Evolutionary conservation across 2,888 invertebrate genomes (phyloP).

Genomic region (Noctua pronuba): DNA sequence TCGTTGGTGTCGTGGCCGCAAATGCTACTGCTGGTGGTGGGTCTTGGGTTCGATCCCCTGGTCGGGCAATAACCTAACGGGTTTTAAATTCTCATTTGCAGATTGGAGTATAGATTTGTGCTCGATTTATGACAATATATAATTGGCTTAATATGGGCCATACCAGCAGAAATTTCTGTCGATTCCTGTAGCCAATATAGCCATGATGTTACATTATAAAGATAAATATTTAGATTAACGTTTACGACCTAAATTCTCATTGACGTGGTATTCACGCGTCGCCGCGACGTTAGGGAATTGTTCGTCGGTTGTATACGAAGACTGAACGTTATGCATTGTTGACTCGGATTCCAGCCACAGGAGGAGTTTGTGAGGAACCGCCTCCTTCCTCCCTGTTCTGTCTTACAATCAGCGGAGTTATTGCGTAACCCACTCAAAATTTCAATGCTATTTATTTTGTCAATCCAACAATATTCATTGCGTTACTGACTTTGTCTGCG

Average conservation of each 20-base stretch:
- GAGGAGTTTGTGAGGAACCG: neutral
- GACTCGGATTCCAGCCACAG: constrained; percentile 10
- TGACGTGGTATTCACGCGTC: constrained; percentile 7
- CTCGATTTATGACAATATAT: neutral
- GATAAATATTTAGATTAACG: neutral
- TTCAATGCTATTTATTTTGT: neutral
- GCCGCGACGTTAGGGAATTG: neutral
- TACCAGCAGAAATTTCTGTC: neutral
- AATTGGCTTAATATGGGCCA: too few relatives aligned
- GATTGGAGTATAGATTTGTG: neutral
- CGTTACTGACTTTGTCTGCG: neutral
- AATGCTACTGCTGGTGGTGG: neutral
- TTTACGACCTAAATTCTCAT: constrained; percentile 22
- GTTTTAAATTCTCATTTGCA: neutral
- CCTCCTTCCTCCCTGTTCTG: too few relatives aligned
- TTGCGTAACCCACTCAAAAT: neutral
- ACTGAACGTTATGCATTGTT: constrained; percentile 21
- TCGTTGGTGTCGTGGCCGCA: neutral
- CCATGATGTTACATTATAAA: neutral
- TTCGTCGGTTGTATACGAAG: neutral
- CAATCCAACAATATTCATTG: neutral
- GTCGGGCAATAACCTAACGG: neutral
- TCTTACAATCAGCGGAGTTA: neutral
- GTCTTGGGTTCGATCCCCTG: neutral
- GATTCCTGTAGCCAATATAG: neutral